phyloP scores from a whole-genome alignment of 1,140 invertebrate species.

The Yoshiicerus persimilis region DNA sequence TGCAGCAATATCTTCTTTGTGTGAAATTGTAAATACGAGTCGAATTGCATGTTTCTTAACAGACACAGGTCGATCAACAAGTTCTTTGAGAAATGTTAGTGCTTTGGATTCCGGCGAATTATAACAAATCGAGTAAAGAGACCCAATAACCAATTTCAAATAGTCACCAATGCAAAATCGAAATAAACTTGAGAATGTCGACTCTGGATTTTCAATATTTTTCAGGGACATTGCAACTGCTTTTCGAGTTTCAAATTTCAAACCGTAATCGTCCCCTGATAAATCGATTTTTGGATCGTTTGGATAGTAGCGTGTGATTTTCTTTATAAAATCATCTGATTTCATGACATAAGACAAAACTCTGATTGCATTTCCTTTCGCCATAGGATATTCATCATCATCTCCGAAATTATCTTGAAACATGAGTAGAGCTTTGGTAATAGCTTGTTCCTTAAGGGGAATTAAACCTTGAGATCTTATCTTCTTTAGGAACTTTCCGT shows the following conservation, averaged over 20 bases:
- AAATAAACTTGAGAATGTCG: not conserved
- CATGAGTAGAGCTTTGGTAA: slow-evolving; percentile 11
- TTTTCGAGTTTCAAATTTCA: slow-evolving; percentile 2
- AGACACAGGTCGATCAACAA: slow-evolving; percentile 22
- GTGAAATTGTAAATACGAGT: not conserved
- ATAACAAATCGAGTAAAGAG: not conserved
- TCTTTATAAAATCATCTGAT: not conserved
- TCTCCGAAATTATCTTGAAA: slow-evolving; percentile 5
- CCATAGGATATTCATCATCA: not conserved
- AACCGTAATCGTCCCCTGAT: not conserved
- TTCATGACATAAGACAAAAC: slow-evolving; percentile 16
- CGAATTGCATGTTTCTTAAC: slow-evolving; percentile 27
- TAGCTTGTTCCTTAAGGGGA: not conserved
- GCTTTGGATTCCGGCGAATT: not conserved
- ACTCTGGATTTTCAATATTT: not conserved
- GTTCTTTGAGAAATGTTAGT: slow-evolving; percentile 24
- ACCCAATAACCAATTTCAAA: slow-evolving; percentile 8
- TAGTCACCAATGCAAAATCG: slow-evolving; percentile 32
- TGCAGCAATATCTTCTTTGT: slow-evolving; percentile 13
- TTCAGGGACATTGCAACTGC: not conserved
- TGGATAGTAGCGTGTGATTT: not conserved
- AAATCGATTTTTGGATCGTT: not conserved
- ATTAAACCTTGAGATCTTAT: slow-evolving; percentile 26
- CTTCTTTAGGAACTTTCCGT: not conserved
- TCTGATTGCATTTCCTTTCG: not conserved